Evolutionary conservation across 2,888 invertebrate species (phyloP), one percentile per base, ranked within the genome.

Genomic region (Crossocerus cetratus): DNA sequence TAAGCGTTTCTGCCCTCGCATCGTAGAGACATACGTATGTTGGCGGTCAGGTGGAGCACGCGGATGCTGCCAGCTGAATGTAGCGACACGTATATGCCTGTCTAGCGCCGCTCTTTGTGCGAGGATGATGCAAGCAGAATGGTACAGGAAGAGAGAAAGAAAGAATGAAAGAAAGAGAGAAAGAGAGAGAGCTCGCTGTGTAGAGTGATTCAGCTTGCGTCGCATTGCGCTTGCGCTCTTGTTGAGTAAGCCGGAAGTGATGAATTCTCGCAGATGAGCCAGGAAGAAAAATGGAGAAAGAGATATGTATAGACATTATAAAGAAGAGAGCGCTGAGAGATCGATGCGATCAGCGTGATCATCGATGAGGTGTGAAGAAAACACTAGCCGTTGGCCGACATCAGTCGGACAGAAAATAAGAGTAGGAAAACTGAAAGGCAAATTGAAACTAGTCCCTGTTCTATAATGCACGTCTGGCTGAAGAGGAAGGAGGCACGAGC

Each of bases 1-100:
- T 53, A 72, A 72, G 65, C 61, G 58, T 59, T 21, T 49, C 16
- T 49, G 49, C n/a, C 13, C 32, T 11, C 32, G 11, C 11, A 32
- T 32, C 1, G 32, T 32, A 55, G 32, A 32, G 18, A 23, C 60
- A 43, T 64, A 18, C 64, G 3, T 55, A 18, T 42, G 43, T 32
- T 18, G 16, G 57, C 18, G 32, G 56, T 55, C 44, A 13, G 2
- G 13, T n/a, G n/a, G 20, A 55, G 8, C 21, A 3, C 20, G 43
- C 23, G 53, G 18, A 23, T 49, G 22, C 11, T 49, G 5, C 14
- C 44, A 20, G 18, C 20, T 44, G 18, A 23, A 18, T 43, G 43
- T 3, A 42, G 21, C 22, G n/a, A 57, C 56, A 32, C 22, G 22
- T 57, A n/a, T 57, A n/a, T 57, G 21, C 56, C 18, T 23, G 22